Conservation (phyloP, 2,113 vertebrate species). For the Arvicanthis niloticus region DNA sequence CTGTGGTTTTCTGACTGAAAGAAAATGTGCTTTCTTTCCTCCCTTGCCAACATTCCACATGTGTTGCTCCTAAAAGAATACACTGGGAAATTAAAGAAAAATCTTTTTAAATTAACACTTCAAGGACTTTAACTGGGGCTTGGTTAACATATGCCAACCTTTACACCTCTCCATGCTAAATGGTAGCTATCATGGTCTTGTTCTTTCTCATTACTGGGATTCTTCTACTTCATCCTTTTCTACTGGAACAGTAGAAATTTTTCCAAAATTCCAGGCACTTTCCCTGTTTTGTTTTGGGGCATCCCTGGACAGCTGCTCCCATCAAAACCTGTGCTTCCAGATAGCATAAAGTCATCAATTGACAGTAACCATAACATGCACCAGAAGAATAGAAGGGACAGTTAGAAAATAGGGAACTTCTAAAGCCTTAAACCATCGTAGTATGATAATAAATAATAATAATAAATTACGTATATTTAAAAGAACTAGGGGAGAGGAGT, state of each 20-base stretch:
- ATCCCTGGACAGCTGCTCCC: too few species aligned
- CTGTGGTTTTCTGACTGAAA: not conserved
- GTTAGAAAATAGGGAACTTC: not conserved
- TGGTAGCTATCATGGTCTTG: not conserved
- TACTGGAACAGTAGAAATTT: constrained; percentile 24
- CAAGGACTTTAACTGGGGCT: not conserved
- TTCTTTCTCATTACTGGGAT: not conserved
- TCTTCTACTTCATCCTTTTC: not conserved
- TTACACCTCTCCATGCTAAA: not conserved
- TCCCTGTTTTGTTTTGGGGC: not conserved
- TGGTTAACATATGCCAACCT: not conserved
- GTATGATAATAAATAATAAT: too few species aligned
- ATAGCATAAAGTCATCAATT: not conserved
- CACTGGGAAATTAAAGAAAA: not conserved
- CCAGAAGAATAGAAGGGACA: not conserved
- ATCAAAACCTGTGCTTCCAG: not conserved
- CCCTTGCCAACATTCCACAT: not conserved
- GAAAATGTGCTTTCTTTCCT: not conserved
- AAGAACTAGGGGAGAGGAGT: not conserved
- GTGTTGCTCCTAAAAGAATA: not conserved
- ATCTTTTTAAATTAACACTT: not conserved
- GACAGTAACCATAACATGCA: not conserved
- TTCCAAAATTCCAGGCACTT: constrained; percentile 3
- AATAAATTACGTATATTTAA: not conserved
- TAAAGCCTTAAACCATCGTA: too few species aligned